Percentiles rank a stretch among this genome's conserved stretches.
Evolutionary conservation across 2,113 vertebrate species (phyloP).

Genomic region (Psettodes erumei): DNA sequence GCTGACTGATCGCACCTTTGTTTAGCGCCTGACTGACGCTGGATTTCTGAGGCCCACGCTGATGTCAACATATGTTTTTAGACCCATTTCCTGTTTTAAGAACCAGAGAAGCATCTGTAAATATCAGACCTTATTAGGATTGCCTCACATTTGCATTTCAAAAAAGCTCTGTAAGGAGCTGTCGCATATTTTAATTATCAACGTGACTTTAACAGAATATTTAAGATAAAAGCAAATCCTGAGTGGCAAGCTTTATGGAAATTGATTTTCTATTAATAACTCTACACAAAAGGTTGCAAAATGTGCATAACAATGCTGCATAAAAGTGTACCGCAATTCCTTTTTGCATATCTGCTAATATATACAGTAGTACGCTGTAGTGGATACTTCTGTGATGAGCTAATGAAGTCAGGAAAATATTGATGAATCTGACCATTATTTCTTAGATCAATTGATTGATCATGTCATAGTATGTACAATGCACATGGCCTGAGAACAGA

Average conservation of each 20-base stretch:
- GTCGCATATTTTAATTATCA: background rate
- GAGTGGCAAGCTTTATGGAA: background rate
- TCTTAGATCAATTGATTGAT: no score
- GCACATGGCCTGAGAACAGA: background rate
- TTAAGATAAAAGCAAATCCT: background rate
- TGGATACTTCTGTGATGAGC: no score
- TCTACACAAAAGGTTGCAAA: background rate
- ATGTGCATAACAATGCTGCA: no score
- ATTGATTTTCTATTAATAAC: background rate
- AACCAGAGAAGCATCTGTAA: background rate
- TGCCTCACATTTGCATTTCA: background rate
- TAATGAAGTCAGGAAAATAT: no score
- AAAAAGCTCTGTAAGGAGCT: no score
- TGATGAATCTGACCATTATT: no score
- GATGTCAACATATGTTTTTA: background rate
- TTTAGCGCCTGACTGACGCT: background rate
- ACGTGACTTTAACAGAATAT: background rate
- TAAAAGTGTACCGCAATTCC: no score
- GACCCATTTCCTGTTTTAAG: no score
- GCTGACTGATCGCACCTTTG: constrained; percentile 10
- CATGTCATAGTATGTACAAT: no score
- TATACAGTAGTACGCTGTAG: no score
- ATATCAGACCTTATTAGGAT: no score
- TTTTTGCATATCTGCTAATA: no score
- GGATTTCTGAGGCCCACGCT: background rate